Base-by-base conservation (phyloP, 2,113 vertebrate genomes). In the Colius striatus region DNA sequence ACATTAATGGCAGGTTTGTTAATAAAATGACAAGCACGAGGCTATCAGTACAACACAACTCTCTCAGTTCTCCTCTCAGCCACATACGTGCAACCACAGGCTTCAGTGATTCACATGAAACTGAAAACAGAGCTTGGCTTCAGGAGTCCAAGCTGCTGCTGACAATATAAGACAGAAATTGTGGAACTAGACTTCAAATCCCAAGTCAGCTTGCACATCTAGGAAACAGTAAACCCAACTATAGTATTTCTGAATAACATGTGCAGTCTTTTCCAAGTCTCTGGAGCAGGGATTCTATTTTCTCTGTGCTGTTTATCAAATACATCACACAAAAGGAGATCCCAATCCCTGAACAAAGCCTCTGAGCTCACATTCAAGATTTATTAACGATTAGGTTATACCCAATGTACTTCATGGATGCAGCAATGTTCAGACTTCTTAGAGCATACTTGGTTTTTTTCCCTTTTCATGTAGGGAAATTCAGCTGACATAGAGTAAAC, bases 1-100 rank as follows among this genome's bases (percentile, higher is more conserved):
- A 75, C 51, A 3, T 67, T 65, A 72, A 72, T 78, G 84, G 84
- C 93, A 95, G 93, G 77, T 94, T 87, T 95, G 93, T 91, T 92
- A 91, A 89, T 78, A 89, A 91, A 84, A 92, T 87, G 87, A 87
- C 80, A 92, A 77, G 84, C 60, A 47, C 5, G 1, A 67, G 94
- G 93, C 84, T 89, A 75, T 78, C 91, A 26, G 92, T 77, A 67
- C 92, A 95, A 78, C 96, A 78, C 63, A 1, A 7, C 47, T 41
- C 55, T 65, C 34, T 36, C 91, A 71, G 53, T 9, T 84, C 90
- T 84, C 74, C 90, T 92, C 87, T 79, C 94, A 83, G 89, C 10
- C 94, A 87, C 85, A 62, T 48, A 76, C 76, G 93, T 72, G 83
- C 91, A 45, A 8, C 58, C 90, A 85, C 79, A 92, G 87, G 67